phyloP scores from a whole-genome alignment of 92 coral and sea anemone genomes.

The Zoanthus sociatus region DNA sequence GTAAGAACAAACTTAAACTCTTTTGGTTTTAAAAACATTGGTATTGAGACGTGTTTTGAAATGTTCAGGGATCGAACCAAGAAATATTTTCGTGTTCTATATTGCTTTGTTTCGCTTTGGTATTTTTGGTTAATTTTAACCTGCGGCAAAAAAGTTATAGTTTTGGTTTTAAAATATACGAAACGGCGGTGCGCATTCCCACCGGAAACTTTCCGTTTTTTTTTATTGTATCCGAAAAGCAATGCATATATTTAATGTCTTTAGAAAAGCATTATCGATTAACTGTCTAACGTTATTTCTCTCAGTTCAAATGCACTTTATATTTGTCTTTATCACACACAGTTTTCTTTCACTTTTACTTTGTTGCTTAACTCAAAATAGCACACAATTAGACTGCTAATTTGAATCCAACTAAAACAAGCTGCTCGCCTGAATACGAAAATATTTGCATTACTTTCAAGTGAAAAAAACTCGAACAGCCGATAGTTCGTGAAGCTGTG shows the following conservation, averaged over 20 bases:
- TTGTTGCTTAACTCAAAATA: not conserved
- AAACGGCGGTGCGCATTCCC: conserved; percentile 14
- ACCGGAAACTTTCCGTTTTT: conserved; percentile 25
- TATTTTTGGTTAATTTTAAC: not conserved
- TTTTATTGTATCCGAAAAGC: conserved; percentile 29
- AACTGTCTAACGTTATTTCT: not conserved
- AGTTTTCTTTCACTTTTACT: not conserved
- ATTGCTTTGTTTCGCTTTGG: not conserved
- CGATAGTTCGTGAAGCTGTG: not conserved
- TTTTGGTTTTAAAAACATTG: conserved; percentile 4
- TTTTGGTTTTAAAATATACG: conserved; percentile 1
- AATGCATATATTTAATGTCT: conserved; percentile 25
- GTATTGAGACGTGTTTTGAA: not conserved
- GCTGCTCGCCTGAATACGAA: not conserved
- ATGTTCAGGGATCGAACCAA: not conserved
- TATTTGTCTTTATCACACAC: not conserved
- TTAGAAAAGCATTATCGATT: conserved; percentile 13
- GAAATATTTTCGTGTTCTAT: conserved; percentile 4
- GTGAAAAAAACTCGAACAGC: not conserved
- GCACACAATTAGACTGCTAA: not conserved
- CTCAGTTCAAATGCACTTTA: not conserved
- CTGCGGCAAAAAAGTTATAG: conserved; percentile 3
- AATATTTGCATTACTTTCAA: not conserved
- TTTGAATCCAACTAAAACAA: not conserved
- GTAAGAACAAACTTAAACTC: not conserved